Base-by-base conservation (phyloP, 2,113 vertebrate genomes). In the Gasterosteus nipponicus region DNA sequence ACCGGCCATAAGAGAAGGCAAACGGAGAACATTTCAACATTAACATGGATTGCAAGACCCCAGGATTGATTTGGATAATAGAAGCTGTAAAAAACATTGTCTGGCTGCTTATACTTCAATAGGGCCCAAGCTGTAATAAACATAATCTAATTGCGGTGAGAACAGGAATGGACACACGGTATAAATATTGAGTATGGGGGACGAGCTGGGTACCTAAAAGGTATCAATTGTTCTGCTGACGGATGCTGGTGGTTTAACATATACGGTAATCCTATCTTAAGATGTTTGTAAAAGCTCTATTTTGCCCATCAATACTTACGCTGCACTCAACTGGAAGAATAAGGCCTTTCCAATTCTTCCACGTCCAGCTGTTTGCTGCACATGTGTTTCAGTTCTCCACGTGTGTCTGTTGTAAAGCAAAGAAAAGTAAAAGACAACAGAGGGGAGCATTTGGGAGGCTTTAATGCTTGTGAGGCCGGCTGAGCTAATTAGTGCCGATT, bases 401-500 rank as follows among this genome's bases (percentile, higher is more conserved):
- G 63, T 71, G 41, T 57, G 44, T 83, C 35, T 79, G 51, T 47
- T 31, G 38, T 18, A 22, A 0, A 68, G 69, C 35, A 44, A n/a
- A 59, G 68, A 57, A 31, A 75, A 73, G 12, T 2, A 67, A 59
- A 51, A 78, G 41, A 73, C 76, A 74, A 54, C 63, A 47, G 54
- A 68, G 78, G 64, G 69, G 65, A 68, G 79, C 53, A 65, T 73
- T 79, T 82, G 39, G 65, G n/a, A 73, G 67, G 75, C 69, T 89
- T 89, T 82, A 82, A 69, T 75, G 68, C 77, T 81, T 31, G 83
- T 84, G 85, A 72, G 75, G 60, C 81, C 22, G 59, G 76, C 80
- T 86, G 70, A 89, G 82, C 87, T 89, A 87, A 92, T 92, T 91
- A 90, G 69, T 73, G 41, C 58, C 9, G 77, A 91, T 89, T 83